Conservation (phyloP, 92 coral and sea anemone genomes). For the Virgularia gustaviana region DNA sequence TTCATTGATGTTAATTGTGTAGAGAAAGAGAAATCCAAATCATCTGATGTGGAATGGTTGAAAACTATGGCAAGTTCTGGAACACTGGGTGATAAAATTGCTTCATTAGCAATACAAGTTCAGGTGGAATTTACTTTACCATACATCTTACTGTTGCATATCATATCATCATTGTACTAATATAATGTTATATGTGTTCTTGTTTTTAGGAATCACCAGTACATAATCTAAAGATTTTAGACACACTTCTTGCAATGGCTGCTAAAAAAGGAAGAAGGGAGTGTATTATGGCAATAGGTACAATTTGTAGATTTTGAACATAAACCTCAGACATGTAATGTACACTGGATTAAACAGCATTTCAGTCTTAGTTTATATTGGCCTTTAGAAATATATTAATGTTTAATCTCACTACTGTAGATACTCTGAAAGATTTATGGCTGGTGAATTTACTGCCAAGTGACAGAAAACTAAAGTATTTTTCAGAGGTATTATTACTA, state of each 20-base stretch:
- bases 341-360: not conserved
- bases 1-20: not conserved
- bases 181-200: not conserved
- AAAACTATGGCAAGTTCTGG: conserved; percentile 84
- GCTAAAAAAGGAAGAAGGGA: conserved; percentile 91
- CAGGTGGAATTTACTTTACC: conserved; percentile 51
- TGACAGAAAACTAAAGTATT: conserved; percentile 64
- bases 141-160: not conserved
- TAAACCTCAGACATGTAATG: not conserved
- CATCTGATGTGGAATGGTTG: conserved; percentile 82
- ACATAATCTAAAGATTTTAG: conserved; percentile 77
- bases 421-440: conserved; percentile 93
- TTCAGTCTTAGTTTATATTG: not conserved
- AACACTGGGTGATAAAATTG: conserved; percentile 87
- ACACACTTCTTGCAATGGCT: conserved; percentile 77
- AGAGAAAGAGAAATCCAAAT: conserved; percentile 70
- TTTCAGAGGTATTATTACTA: conserved; percentile 62
- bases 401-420: conserved; percentile 28
- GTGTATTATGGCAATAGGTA: conserved; percentile 85
- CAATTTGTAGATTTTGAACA: not conserved
- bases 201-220: conserved; percentile 75
- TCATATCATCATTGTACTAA: not conserved
- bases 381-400: not conserved
- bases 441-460: conserved; percentile 70
- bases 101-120: conserved; percentile 83